These are phyloP conservation scores for Drosophila nikananu DNA, from an alignment of 1,140 invertebrate genomes.

Conservation along the genomic window DNA sequence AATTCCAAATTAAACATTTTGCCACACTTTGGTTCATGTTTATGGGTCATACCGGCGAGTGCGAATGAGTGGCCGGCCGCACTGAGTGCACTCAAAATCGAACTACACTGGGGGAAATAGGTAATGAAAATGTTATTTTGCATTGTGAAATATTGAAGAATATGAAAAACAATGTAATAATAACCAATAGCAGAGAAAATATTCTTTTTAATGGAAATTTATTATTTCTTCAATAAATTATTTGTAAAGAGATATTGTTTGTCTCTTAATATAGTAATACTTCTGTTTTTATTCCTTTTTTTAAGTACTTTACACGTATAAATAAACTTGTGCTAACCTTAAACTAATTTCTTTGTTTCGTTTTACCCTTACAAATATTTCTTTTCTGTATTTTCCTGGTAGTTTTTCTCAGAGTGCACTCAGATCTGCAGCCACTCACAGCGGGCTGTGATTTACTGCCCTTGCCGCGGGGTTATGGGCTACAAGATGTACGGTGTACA, in stretches of 20 bases:
- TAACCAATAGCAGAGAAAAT: not conserved
- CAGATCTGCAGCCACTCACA: conserved; percentile 39
- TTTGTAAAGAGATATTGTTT: too few species aligned
- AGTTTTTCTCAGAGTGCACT: conserved; percentile 21
- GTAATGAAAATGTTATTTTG: too few species aligned
- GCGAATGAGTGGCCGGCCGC: conserved; percentile 38
- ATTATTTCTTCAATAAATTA: too few species aligned
- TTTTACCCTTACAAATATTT: not conserved
- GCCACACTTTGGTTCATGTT: conserved; percentile 76
- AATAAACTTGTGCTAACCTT: not conserved
- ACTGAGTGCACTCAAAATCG: conserved; percentile 37
- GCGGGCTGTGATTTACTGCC: conserved; percentile 68
- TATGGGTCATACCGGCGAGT: conserved; percentile 66
- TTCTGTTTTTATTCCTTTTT: too few species aligned
- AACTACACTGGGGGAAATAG: conserved; percentile 7
- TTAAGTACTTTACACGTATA: not conserved
- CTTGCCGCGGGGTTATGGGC: conserved; percentile 40
- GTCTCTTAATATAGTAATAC: too few species aligned
- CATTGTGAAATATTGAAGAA: not conserved
- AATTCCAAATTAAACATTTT: conserved; percentile 82
- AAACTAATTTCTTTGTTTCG: too few species aligned
- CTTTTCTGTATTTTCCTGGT: not conserved
- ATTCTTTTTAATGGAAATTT: too few species aligned
- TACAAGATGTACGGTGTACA: conserved; percentile 10
- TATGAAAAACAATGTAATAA: too few species aligned